Percentiles rank a stretch among this genome's conserved stretches.
phyloP scores from a whole-genome alignment of 2,113 vertebrate genomes.

The Festucalex cinctus region DNA sequence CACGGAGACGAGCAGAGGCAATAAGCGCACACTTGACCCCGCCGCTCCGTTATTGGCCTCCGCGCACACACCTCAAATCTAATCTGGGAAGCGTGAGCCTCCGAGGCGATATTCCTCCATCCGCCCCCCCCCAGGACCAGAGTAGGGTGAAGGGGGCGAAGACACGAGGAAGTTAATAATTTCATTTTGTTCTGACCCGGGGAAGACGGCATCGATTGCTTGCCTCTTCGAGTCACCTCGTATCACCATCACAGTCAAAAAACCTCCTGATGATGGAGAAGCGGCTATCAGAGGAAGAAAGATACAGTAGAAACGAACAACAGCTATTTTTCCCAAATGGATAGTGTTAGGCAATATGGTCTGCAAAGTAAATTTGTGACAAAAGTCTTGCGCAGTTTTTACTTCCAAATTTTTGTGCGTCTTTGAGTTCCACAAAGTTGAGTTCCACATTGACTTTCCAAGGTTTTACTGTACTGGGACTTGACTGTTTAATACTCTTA shows the following conservation, averaged over 20 bases:
- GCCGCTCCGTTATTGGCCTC: constrained; percentile 62
- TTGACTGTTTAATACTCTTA: no score
- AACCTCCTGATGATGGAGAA: background rate
- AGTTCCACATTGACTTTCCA: no score
- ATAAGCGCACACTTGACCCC: constrained; percentile 75
- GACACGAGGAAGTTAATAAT: constrained; percentile 56
- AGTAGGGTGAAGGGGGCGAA: constrained; percentile 18
- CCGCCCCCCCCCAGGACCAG: constrained; percentile 41
- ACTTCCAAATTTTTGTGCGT: no score
- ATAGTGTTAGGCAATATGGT: background rate
- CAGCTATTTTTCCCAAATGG: background rate
- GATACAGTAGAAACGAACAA: background rate
- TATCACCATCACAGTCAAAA: constrained; percentile 16
- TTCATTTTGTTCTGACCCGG: constrained; percentile 52
- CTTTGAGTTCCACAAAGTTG: no score
- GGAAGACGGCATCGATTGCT: constrained; percentile 54
- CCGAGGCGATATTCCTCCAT: constrained; percentile 47
- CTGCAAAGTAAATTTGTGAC: background rate
- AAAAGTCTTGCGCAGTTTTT: no score
- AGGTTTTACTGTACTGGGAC: no score
- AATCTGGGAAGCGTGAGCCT: constrained; percentile 55
- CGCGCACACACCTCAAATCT: constrained; percentile 61
- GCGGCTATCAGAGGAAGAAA: background rate
- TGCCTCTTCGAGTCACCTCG: constrained; percentile 28
- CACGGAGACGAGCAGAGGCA: constrained; percentile 66